Evolutionary conservation across 2,888 invertebrate species (phyloP), one percentile per base, ranked within the genome.

Genomic region (Tanypteryx hageni): DNA sequence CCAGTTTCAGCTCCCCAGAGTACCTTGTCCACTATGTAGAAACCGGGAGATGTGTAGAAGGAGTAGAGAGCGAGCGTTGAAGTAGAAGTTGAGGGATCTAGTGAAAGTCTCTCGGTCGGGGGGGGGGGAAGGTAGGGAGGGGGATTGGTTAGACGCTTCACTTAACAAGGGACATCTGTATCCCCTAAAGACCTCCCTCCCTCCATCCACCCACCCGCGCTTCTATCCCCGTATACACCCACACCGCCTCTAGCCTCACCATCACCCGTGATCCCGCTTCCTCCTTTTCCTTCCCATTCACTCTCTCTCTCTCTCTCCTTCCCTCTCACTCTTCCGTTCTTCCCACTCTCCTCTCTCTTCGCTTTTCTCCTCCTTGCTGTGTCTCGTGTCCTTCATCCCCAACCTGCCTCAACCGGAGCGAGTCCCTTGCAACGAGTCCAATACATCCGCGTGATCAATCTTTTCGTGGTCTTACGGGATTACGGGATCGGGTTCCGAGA

Each of bases 121-220:
- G 44, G 5, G 5, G 1, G 5, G 5, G 44, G 3, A 44, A 5
- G 44, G 44, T 3, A 5, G 44, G 44, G 44, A 5, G 5, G 44
- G 5, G 64, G 68, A 68, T 68, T 44, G 89, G 64, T 31, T 89
- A 68, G 64, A 44, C 68, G 64, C 89, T 89, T 89, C 68, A 56
- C 89, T 89, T 89, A 89, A 89, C 89, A 89, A 89, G 89, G 64
- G 64, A 89, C 89, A 89, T 89, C 89, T 89, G 89, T 89, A 89
- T 89, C 64, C 64, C 61, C 56, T 16, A 44, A 89, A 64, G 64
- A 44, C 64, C 68, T 27, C 89, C 64, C 59, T 68, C 59, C 64
- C 5, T 44, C 44, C 44, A 44, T 44, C 5, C 44, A 5, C 44
- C 44, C 44, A 44, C 44, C 44, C 44, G 44, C 44, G 44, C 44